Conservation (phyloP, 1,140 invertebrate genomes). For the Leptinotarsa defecta region DNA sequence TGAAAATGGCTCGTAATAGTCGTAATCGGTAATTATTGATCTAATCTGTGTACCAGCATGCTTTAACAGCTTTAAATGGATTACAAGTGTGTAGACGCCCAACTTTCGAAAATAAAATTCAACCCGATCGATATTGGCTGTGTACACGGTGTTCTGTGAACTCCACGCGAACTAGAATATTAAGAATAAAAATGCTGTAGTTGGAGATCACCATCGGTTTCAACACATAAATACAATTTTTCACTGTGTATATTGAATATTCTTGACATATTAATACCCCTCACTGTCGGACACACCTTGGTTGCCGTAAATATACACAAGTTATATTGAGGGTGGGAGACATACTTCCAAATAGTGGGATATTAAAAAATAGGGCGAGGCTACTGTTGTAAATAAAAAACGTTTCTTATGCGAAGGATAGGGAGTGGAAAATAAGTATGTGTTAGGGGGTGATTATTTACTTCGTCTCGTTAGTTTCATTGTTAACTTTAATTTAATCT, state of each 20-base stretch:
- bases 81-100: constrained; percentile 30
- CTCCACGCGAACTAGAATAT: no score
- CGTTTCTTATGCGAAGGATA: not conserved
- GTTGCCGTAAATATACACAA: not conserved
- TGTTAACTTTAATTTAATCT: no score
- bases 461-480: no score
- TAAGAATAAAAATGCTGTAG: no score
- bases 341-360: not conserved
- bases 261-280: not conserved
- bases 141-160: not conserved
- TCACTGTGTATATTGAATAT: not conserved
- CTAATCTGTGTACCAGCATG: constrained; percentile 34
- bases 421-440: no score
- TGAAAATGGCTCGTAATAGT: constrained; percentile 6
- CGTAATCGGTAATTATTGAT: constrained; percentile 28
- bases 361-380: constrained; percentile 13
- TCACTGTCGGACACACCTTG: not conserved
- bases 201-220: no score
- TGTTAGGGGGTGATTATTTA: no score
- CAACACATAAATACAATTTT: no score
- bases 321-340: constrained; percentile 10
- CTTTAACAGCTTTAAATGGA: constrained; percentile 29
- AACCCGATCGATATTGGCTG: constrained; percentile 10
- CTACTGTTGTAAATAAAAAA: constrained; percentile 8
- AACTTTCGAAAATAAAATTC: constrained; percentile 21